Conservation (phyloP, 2,888 invertebrate species). For the Metallyticus violacea region DNA sequence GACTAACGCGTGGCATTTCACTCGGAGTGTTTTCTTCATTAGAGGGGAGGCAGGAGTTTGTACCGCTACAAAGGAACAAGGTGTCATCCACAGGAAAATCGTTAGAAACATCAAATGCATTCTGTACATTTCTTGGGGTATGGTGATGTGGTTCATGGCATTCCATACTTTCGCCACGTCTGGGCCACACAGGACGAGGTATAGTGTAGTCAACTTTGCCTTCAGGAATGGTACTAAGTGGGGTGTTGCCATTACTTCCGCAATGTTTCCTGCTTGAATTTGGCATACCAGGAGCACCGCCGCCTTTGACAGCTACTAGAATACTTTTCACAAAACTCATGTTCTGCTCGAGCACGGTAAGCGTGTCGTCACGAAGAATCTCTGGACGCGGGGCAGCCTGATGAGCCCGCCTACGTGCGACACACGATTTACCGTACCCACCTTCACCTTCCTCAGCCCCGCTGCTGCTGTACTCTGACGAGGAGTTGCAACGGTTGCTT, state of each 20-base stretch:
- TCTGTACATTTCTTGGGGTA: not conserved
- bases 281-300: not conserved
- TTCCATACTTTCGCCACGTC: slow-evolving; percentile 31
- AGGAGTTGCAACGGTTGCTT: slow-evolving; percentile 38
- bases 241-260: slow-evolving; percentile 38
- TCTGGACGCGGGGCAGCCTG: slow-evolving; percentile 7
- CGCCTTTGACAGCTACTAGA: slow-evolving; percentile 39
- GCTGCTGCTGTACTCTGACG: slow-evolving; percentile 29
- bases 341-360: slow-evolving; percentile 45
- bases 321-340: slow-evolving; percentile 46
- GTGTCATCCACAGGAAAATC: slow-evolving; percentile 47
- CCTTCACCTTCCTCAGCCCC: slow-evolving; percentile 13
- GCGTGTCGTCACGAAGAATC: slow-evolving; percentile 40
- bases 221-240: slow-evolving; percentile 50
- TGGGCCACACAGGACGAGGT: slow-evolving; percentile 49
- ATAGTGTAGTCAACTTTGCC: slow-evolving; percentile 47
- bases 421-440: not conserved
- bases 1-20: slow-evolving; percentile 30
- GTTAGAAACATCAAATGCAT: not conserved
- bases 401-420: slow-evolving; percentile 38
- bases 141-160: not conserved
- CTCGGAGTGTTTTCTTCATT: not conserved
- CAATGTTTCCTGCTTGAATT: slow-evolving; percentile 19
- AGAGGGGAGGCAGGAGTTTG: not conserved
- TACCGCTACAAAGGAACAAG: slow-evolving; percentile 43